phyloP scores from a whole-genome alignment of 2,888 invertebrate species.

The Himalopsyche tibetana region DNA sequence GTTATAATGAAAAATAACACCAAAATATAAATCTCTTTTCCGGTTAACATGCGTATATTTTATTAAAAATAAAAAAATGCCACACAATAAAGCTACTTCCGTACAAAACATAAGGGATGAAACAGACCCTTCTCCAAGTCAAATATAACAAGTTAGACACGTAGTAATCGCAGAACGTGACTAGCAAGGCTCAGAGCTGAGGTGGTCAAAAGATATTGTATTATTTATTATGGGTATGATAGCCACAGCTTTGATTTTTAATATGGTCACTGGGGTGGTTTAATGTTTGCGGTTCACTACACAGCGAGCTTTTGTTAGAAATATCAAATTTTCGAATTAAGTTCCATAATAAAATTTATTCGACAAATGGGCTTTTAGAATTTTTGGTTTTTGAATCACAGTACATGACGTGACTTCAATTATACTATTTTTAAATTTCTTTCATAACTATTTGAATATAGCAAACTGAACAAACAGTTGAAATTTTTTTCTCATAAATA shows the following conservation, averaged over 20 bases:
- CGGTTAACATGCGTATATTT: background rate
- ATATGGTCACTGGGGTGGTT: constrained; percentile 26
- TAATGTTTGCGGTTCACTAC: background rate
- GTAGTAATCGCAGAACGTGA: constrained; percentile 32
- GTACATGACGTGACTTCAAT: no score
- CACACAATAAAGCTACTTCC: constrained; percentile 10
- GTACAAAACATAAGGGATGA: background rate
- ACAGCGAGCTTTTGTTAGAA: background rate
- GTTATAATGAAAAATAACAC: no score
- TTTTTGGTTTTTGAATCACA: no score
- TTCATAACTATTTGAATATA: no score
- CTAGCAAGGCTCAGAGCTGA: constrained; percentile 28
- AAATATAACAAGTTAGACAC: constrained; percentile 38
- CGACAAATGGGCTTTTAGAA: no score
- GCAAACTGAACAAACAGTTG: no score
- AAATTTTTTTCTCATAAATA: no score
- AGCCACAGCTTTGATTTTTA: constrained; percentile 42
- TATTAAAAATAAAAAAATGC: background rate
- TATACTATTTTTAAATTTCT: no score
- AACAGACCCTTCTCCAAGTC: constrained; percentile 32
- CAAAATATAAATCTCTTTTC: no score
- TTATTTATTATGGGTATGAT: constrained; percentile 36
- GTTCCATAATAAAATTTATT: no score
- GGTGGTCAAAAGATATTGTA: constrained; percentile 43
- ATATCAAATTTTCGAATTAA: no score